These are phyloP conservation scores for Ecdyonurus torrentis DNA, from an alignment of 2,888 invertebrate genomes.

Conservation along the genomic window DNA sequence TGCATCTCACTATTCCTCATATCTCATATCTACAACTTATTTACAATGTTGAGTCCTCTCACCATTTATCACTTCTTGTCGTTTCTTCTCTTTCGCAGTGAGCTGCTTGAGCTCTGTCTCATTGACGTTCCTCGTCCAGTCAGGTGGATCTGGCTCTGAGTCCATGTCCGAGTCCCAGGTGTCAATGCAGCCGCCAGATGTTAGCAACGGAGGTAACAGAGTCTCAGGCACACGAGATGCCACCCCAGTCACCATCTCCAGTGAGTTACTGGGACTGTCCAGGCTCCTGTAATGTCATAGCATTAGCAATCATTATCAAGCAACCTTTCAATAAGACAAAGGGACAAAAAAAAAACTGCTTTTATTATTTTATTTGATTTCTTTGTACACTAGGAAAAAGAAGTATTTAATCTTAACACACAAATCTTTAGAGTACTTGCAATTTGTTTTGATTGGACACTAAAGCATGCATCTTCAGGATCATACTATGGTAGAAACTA, in stretches of 20 bases:
- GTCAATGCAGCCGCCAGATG: slow-evolving; percentile 32
- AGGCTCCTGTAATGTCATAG: no score
- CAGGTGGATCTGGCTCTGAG: slow-evolving; percentile 51
- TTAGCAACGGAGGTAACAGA: slow-evolving; percentile 18
- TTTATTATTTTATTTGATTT: no score
- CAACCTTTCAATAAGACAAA: no score
- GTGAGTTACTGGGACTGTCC: slow-evolving; percentile 57
- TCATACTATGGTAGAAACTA: no score
- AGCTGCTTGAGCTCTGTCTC: slow-evolving; percentile 55
- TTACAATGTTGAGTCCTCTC: slow-evolving; percentile 16
- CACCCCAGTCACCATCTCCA: slow-evolving; percentile 40
- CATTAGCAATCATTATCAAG: no score
- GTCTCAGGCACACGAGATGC: slow-evolving; percentile 14
- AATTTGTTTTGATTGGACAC: no score
- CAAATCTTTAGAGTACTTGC: no score
- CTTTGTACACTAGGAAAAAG: no score
- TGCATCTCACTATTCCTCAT: no score
- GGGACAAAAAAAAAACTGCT: no score
- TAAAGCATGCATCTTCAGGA: no score
- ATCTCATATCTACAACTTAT: background rate
- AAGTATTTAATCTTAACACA: no score
- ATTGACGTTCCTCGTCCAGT: slow-evolving; percentile 60
- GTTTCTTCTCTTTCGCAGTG: slow-evolving; percentile 66
- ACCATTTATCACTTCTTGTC: slow-evolving; percentile 89
- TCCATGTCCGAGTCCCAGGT: slow-evolving; percentile 36